phyloP scores from a whole-genome alignment of 2,113 vertebrate species.

The Heptranchias perlo region DNA sequence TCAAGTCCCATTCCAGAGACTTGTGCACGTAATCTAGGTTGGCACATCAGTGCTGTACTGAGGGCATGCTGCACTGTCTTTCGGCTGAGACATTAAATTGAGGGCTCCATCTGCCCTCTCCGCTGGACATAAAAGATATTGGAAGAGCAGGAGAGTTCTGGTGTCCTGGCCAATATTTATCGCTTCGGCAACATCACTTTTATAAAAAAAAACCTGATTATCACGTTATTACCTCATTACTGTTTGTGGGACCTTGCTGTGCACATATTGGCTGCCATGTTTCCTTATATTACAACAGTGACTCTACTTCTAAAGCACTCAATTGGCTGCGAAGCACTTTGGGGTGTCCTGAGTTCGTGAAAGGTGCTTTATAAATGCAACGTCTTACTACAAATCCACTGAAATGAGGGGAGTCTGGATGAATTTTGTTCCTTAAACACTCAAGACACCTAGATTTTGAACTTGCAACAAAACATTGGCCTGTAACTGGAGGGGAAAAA shows the following conservation, averaged over 20 bases:
- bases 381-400: not conserved
- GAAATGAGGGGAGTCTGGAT: not conserved
- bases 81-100: not conserved
- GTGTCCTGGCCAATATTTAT: not conserved
- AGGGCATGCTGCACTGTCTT: not conserved
- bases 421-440: not conserved
- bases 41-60: not conserved
- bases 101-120: not conserved
- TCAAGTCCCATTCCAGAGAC: not conserved
- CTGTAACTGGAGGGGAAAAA: no score
- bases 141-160: not conserved
- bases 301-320: not conserved
- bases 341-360: not conserved
- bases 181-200: no score
- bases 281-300: not conserved
- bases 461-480: not conserved
- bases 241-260: not conserved
- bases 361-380: no score
- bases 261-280: no score
- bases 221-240: not conserved
- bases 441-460: not conserved
- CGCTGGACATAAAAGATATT: not conserved
- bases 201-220: not conserved
- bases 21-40: not conserved
- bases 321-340: no score